Evolutionary conservation across 2,113 vertebrate genomes (phyloP).

Genomic region (Grus americana): DNA sequence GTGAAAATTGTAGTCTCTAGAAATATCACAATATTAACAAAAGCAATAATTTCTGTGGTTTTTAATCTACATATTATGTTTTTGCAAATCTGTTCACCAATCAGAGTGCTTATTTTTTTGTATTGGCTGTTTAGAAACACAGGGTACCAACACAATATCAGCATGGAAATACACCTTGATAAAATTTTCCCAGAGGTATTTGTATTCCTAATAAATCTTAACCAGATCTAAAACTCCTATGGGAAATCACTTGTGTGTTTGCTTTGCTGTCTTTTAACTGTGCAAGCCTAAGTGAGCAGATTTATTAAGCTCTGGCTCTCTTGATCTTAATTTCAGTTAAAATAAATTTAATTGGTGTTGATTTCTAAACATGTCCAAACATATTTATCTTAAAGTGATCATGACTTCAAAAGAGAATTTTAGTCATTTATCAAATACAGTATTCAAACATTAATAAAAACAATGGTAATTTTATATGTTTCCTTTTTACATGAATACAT

Average conservation of each 20-base stretch:
- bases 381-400: background rate
- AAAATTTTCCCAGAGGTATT: slow-evolving; percentile 18
- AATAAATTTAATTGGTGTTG: background rate
- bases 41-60: background rate
- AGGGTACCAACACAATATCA: background rate
- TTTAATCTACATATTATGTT: background rate
- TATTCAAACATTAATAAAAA: background rate
- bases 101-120: background rate
- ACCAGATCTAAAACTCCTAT: background rate
- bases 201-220: slow-evolving; percentile 9
- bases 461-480: background rate
- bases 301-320: background rate
- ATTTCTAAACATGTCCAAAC: background rate
- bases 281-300: background rate
- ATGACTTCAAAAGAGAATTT: background rate
- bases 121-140: slow-evolving; percentile 34
- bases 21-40: background rate
- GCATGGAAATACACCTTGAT: background rate
- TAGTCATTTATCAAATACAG: background rate
- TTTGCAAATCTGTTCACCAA: background rate
- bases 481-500: background rate
- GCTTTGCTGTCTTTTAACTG: background rate
- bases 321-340: background rate
- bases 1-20: background rate
- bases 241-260: background rate